These are phyloP conservation scores for Polymixis lichenea DNA, from an alignment of 2,888 invertebrate species.

Conservation along the genomic window DNA sequence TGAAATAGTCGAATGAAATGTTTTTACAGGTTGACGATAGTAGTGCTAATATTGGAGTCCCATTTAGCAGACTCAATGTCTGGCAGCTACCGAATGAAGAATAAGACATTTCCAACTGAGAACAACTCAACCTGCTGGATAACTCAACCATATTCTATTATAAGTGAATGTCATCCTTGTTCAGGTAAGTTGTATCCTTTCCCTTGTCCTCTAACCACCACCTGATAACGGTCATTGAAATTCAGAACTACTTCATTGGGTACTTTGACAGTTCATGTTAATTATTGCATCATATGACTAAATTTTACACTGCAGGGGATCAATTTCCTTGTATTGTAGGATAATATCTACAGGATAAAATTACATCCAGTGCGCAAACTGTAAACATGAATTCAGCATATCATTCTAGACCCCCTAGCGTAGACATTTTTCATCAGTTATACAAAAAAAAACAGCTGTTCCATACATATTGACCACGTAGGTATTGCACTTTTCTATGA, in stretches of 20 bases:
- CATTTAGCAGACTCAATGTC: slow-evolving; percentile 89
- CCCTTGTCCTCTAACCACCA: neutral
- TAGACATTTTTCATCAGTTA: too few relatives aligned
- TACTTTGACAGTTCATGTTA: neutral
- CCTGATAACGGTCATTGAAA: neutral
- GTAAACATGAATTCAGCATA: too few relatives aligned
- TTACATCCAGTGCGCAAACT: too few relatives aligned
- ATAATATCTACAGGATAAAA: too few relatives aligned
- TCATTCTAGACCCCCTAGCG: too few relatives aligned
- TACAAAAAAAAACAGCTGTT: too few relatives aligned
- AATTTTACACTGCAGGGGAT: neutral
- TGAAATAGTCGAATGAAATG: too few relatives aligned
- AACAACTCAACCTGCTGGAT: slow-evolving; percentile 95
- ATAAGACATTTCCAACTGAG: slow-evolving; percentile 92
- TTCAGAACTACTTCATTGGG: neutral
- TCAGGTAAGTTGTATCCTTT: slow-evolving; percentile 85
- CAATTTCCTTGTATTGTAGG: neutral
- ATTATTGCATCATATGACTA: neutral
- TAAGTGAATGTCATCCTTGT: slow-evolving; percentile 96
- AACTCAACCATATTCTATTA: slow-evolving; percentile 93
- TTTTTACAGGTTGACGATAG: slow-evolving; percentile 93
- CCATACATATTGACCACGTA: too few relatives aligned
- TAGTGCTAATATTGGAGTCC: slow-evolving; percentile 96
- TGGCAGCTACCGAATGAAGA: slow-evolving; percentile 91
- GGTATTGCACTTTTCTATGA: too few relatives aligned